Evolutionary conservation across 2,797 vertebrate genomes (phyloP).

Genomic region (Clarias platycephalus): DNA sequence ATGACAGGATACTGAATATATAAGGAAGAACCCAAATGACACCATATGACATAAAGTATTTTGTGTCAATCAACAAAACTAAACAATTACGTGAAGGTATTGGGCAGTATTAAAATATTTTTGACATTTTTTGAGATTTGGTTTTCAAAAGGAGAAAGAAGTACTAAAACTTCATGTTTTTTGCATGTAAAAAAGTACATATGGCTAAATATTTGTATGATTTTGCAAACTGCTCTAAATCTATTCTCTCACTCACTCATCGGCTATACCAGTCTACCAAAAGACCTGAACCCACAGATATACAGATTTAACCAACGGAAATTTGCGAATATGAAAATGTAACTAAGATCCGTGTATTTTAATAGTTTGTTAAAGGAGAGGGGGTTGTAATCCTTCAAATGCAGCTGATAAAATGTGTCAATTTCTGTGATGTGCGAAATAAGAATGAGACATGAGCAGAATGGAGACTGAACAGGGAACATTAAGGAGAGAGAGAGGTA

Average conservation of each 20-base stretch:
- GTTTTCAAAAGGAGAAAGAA: no score
- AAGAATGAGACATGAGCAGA: conserved; percentile 11
- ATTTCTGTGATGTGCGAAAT: conserved; percentile 14
- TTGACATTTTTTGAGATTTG: no score
- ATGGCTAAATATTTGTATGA: no score
- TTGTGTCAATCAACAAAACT: background rate
- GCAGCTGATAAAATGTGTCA: background rate
- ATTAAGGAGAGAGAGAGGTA: conserved; percentile 17
- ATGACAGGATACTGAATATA: background rate
- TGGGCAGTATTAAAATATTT: no score
- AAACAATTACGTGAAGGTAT: no score
- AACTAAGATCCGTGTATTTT: conserved; percentile 3
- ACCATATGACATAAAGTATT: background rate
- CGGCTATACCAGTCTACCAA: no score
- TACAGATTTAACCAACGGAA: no score
- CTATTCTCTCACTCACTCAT: no score
- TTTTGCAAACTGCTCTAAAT: no score
- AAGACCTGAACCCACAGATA: no score
- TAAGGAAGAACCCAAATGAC: background rate
- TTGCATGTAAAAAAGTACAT: no score
- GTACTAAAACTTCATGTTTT: no score
- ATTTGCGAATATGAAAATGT: background rate
- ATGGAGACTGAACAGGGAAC: conserved; percentile 1
- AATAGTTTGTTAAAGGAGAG: conserved; percentile 15
- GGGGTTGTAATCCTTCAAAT: conserved; percentile 1